Evolutionary conservation across 2,888 invertebrate genomes (phyloP).

Genomic region (Drosophila leonis): DNA sequence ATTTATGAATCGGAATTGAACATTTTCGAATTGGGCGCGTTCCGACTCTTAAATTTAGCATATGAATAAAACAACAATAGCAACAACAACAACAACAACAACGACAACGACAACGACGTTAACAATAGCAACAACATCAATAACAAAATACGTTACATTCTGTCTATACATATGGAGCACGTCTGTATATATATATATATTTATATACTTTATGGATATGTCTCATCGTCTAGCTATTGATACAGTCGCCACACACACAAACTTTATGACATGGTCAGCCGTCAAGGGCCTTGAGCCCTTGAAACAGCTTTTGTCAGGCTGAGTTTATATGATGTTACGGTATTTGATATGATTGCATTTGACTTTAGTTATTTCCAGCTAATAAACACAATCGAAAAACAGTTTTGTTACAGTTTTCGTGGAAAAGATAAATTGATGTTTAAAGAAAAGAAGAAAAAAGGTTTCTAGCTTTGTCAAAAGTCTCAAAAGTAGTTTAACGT

Average conservation of each 20-base stretch:
- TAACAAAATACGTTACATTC: conserved; percentile 35
- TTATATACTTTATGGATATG: conserved; percentile 12
- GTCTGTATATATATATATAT: conserved; percentile 1
- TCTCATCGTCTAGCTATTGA: conserved; percentile 37
- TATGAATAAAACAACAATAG: conserved; percentile 43
- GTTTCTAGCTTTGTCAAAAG: not conserved
- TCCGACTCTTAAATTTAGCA: conserved; percentile 62
- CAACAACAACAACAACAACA: not conserved
- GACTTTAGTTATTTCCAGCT: not conserved
- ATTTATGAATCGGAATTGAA: conserved; percentile 58
- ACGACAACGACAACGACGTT: conserved; percentile 3
- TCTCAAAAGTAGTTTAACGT: not conserved
- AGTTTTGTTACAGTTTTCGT: conserved; percentile 19
- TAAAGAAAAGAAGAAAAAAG: not conserved
- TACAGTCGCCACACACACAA: conserved; percentile 26
- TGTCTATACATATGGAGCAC: conserved; percentile 17
- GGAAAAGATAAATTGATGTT: not conserved
- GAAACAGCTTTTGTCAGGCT: conserved; percentile 23
- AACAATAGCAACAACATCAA: conserved; percentile 5
- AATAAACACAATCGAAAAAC: conserved; percentile 8
- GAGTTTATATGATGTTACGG: conserved; percentile 10
- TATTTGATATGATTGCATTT: conserved; percentile 9
- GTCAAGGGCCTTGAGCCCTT: conserved; percentile 7
- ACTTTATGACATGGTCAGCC: conserved; percentile 29
- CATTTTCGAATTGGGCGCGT: conserved; percentile 67